Conservation (phyloP, 2,888 invertebrate species). For the Lasioglossum marginatum region DNA sequence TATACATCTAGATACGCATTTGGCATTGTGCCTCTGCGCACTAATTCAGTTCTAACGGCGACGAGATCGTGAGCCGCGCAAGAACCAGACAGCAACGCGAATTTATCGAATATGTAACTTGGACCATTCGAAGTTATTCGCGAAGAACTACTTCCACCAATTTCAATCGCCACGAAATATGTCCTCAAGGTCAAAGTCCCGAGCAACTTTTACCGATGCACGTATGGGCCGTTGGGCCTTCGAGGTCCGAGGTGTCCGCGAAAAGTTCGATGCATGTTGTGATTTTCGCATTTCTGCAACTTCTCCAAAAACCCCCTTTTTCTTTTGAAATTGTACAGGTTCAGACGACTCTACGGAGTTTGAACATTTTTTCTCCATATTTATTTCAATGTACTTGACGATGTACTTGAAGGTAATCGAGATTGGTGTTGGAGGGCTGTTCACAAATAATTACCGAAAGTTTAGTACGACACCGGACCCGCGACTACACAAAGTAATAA, state of each 20-base stretch:
- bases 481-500: slow-evolving; percentile 50
- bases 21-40: slow-evolving; percentile 26
- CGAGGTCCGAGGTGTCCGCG: not conserved
- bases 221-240: not conserved
- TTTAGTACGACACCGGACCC: not conserved
- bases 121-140: not conserved
- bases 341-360: too few species aligned
- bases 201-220: not conserved
- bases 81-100: slow-evolving; percentile 1
- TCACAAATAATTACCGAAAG: not conserved
- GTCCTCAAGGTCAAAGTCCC: not conserved
- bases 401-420: not conserved
- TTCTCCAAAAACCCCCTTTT: too few species aligned
- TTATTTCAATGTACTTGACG: too few species aligned
- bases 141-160: slow-evolving; percentile 6
- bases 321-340: too few species aligned
- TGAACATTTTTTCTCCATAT: too few species aligned
- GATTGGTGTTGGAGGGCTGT: not conserved
- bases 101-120: slow-evolving; percentile 20
- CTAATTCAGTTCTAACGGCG: slow-evolving; percentile 19
- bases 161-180: not conserved
- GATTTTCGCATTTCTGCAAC: too few species aligned
- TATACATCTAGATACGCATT: slow-evolving; percentile 17
- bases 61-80: not conserved
- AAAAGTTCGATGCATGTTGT: not conserved